phyloP scores from a whole-genome alignment of 1,140 invertebrate genomes.

The Drosophila tani region DNA sequence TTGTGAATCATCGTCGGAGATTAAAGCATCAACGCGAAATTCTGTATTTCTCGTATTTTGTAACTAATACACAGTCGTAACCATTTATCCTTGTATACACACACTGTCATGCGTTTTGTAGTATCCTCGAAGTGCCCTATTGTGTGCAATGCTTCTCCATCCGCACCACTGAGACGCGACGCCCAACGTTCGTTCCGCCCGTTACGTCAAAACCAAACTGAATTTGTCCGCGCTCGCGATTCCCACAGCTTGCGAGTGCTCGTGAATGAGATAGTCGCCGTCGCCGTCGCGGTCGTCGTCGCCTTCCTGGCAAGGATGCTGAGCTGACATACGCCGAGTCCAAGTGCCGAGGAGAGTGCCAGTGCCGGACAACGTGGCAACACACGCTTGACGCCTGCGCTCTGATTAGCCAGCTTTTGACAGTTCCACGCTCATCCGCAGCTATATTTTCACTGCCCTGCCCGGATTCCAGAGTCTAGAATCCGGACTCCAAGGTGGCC shows the following conservation, averaged over 20 bases:
- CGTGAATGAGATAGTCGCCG: conserved; percentile 5
- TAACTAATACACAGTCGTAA: conserved; percentile 6
- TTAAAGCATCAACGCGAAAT: background rate
- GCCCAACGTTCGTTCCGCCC: conserved; percentile 25
- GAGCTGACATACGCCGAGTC: conserved; percentile 8
- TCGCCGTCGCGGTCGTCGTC: background rate
- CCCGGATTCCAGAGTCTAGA: background rate
- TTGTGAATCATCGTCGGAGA: conserved; percentile 1
- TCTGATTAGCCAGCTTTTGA: conserved; percentile 23
- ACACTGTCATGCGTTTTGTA: conserved; percentile 39
- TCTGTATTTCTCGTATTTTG: conserved; percentile 16
- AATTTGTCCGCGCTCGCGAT: conserved; percentile 23
- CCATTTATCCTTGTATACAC: conserved; percentile 37
- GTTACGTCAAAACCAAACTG: conserved; percentile 43
- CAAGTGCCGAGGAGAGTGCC: conserved; percentile 19
- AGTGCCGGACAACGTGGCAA: conserved; percentile 19
- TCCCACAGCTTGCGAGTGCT: conserved; percentile 9
- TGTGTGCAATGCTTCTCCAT: conserved; percentile 28
- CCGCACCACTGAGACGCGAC: conserved; percentile 28
- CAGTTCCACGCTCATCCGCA: conserved; percentile 38
- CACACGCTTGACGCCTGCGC: conserved; percentile 55
- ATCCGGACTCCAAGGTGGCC: background rate
- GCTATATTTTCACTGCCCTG: conserved; percentile 5
- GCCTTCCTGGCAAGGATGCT: conserved; percentile 30
- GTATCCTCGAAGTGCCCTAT: conserved; percentile 41